Base-by-base conservation (phyloP, 2,888 invertebrate genomes). In the Plebejus melissa region DNA sequence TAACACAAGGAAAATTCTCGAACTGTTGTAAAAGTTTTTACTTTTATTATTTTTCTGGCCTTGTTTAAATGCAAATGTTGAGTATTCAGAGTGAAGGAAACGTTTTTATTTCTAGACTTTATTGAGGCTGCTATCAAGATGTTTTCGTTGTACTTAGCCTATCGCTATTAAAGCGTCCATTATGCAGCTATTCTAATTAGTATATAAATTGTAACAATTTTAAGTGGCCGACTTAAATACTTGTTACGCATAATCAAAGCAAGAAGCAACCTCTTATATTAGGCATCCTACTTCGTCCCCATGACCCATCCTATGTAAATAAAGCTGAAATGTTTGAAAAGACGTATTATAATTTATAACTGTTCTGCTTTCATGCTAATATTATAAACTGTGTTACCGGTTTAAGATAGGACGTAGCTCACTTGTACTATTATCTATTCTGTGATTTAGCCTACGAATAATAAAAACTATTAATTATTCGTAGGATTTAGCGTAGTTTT, bases 41-140 rank as follows among this genome's bases (percentile, higher is more conserved):
- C 6, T 65, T 36, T 58, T 7, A 58, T 22, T 36, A 65, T 65
- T 65, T 65, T 65, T 65, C 65, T 65, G 65, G 65, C 32, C 65
- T 65, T 36, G 65, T 65, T 65, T 65, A 36, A 32, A 36, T 65
- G 32, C 5, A 16, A 65, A 65, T 65, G 65, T 65, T 13, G 65
- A 32, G 60, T 32, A 4, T 28, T 60, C 11, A 28, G 11, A 46
- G 54, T 65, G 13, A 13, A 13, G 32, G 65, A 65, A 65, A 5
- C 5, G 32, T 65, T 65, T 36, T 65, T 65, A 65, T 65, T 36
- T 65, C 65, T 32, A 65, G 65, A 36, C 65, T 65, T 32, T 65
- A 28, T 16, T 36, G 65, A 1, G 32, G 65, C 65, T 65, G 65
- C 65, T 28, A 65, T 58, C 11, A 28, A 32, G 65, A 65, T 65